Conservation (phyloP, 2,113 vertebrate genomes). For the Alces alces region DNA sequence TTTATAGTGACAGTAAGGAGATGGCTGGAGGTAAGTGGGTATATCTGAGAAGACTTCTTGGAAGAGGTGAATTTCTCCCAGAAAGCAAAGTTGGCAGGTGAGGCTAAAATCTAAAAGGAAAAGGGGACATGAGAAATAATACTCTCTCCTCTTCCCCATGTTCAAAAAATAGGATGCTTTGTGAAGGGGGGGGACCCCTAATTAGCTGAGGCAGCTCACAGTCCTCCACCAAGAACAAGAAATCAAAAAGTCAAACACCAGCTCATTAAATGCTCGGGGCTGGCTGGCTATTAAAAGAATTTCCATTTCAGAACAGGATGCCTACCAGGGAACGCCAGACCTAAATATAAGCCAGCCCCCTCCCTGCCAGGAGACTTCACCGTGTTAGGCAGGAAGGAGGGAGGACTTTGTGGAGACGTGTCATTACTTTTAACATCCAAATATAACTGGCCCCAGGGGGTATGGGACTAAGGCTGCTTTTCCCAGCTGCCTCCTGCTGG, state of each 20-base stretch:
- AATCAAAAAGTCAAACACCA: conserved; percentile 64
- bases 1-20: neutral
- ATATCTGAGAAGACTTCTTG: conserved; percentile 50
- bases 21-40: neutral
- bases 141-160: neutral
- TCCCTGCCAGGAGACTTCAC: conserved; percentile 64
- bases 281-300: conserved; percentile 71
- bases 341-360: conserved; percentile 70
- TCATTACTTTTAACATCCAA: conserved; percentile 72
- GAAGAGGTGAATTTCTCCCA: neutral
- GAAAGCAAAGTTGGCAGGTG: neutral
- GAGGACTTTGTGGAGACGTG: conserved; percentile 37
- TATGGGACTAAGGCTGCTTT: conserved; percentile 36
- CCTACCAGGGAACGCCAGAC: conserved; percentile 71
- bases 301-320: conserved; percentile 72
- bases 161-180: neutral
- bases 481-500: conserved; percentile 38
- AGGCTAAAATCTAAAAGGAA: neutral
- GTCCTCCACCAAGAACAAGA: conserved; percentile 43
- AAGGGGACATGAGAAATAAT: neutral
- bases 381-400: conserved; percentile 19
- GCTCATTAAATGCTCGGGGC: conserved; percentile 63
- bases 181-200: neutral
- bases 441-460: conserved; percentile 63
- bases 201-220: neutral